phyloP scores from a whole-genome alignment of 2,888 invertebrate species.

The Sialis fuliginosa region DNA sequence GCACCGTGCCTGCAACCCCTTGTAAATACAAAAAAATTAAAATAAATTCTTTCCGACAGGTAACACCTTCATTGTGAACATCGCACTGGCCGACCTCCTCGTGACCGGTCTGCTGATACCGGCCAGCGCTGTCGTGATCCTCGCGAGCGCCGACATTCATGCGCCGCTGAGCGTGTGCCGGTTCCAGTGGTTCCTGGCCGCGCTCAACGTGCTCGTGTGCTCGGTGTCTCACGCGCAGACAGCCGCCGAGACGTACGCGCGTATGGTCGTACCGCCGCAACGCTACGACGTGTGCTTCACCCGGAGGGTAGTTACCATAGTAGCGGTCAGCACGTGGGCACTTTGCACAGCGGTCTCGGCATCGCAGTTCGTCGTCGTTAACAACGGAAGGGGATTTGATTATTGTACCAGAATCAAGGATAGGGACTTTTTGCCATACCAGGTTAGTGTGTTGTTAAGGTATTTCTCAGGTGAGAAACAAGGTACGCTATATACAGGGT shows the following conservation, averaged over 20 bases:
- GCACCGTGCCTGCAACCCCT: too few relatives aligned
- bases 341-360: constrained; percentile 35
- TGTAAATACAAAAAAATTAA: too few relatives aligned
- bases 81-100: constrained; percentile 52
- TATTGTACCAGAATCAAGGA: constrained; percentile 36
- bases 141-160: constrained; percentile 46
- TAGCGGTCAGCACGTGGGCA: constrained; percentile 36
- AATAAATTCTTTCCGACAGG: constrained; percentile 24
- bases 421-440: constrained; percentile 2
- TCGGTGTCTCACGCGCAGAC: constrained; percentile 41
- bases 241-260: constrained; percentile 46
- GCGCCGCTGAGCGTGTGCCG: constrained; percentile 40
- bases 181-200: constrained; percentile 46
- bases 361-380: constrained; percentile 34
- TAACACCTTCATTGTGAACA: constrained; percentile 49
- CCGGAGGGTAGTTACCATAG: constrained; percentile 27
- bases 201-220: constrained; percentile 46
- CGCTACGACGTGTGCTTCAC: constrained; percentile 31
- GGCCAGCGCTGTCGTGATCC: constrained; percentile 45
- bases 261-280: constrained; percentile 35
- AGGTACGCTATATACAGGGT: too few relatives aligned
- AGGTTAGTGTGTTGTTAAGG: too few relatives aligned
- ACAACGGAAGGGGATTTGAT: constrained; percentile 38
- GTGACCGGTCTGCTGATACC: constrained; percentile 53
- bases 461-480: too few relatives aligned